Base-by-base conservation (phyloP, 1,140 invertebrate species). In the Penaeus vannamei region DNA sequence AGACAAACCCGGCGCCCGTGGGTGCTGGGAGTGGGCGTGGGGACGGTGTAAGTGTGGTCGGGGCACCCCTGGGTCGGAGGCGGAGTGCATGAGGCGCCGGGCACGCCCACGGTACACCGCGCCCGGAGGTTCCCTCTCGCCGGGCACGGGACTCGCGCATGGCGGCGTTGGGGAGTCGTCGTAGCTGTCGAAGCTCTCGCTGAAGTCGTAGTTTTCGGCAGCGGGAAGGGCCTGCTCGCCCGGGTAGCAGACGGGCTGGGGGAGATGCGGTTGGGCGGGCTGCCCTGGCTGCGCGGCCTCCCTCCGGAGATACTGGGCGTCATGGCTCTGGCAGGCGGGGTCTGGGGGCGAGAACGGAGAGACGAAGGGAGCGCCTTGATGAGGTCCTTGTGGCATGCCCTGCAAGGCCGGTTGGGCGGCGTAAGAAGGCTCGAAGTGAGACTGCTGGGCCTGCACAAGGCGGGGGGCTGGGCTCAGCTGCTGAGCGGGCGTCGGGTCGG, bases 81-180 rank as follows among this genome's bases (percentile, higher is more conserved):
- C 46, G n/a, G 87, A 88, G 82, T 88, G 87, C 53, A 77, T 77
- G 20, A 88, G 81, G 22, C 66, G 53, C 29, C 60, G 59, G 26
- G 76, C 76, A 29, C 85, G 53, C 22, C 85, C 85, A 19, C 85
- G 46, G 22, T 23, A 69, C 32, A 61, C 66, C 32, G 81, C 76
- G 7, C 42, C 20, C 2, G n/a, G 8, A 8, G 32, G 42, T 19
- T 23, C 46, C 32, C 53, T 46, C 14, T 20, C n/a, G 42, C 29
- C 29, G 72, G 72, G 72, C 10, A 32, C 72, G 3, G 72, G 42
- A 76, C 72, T 36, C 42, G 32, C 53, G 53, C 53, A 22, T 36
- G 29, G 29, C 29, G 72, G 42, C 29, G 42, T 29, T 7, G 72
- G 42, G 72, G 72, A 76, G 29, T 76, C 72, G 22, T 76, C 72